Evolutionary conservation across 2,797 vertebrate genomes (phyloP).

Genomic region (Sandelia bainsii): DNA sequence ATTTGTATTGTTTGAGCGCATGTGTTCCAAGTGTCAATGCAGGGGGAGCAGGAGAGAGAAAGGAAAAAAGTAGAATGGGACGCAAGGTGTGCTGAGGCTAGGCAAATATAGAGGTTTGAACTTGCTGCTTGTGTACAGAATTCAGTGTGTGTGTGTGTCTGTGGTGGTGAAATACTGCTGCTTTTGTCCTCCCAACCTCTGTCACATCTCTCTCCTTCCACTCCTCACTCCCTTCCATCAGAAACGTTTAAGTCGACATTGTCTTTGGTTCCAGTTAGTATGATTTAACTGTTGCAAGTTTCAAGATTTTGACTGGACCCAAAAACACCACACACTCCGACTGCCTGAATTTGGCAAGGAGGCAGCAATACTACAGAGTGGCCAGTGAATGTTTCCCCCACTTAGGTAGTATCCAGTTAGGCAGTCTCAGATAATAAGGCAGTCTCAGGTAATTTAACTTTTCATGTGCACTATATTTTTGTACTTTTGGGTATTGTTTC

Average conservation of each 20-base stretch:
- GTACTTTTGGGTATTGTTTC: background rate
- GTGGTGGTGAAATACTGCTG: slow-evolving; percentile 13
- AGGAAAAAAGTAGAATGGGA: slow-evolving; percentile 39
- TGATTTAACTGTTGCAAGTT: background rate
- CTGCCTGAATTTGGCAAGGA: background rate
- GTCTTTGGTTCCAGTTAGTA: slow-evolving; percentile 4
- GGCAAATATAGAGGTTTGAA: slow-evolving; percentile 23
- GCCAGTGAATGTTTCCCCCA: background rate
- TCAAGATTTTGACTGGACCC: background rate
- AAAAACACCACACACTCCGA: background rate
- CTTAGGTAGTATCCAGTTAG: too few species aligned
- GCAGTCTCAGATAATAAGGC: background rate
- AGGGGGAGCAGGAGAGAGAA: slow-evolving; percentile 1
- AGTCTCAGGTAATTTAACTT: background rate
- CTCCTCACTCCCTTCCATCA: slow-evolving; percentile 8
- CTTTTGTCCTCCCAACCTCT: slow-evolving; percentile 50
- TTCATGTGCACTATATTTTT: background rate
- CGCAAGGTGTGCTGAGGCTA: slow-evolving; percentile 33
- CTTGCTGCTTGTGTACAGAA: slow-evolving; percentile 13
- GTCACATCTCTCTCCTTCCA: slow-evolving; percentile 4
- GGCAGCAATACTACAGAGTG: background rate
- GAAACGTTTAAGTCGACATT: slow-evolving; percentile 32
- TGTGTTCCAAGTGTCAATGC: slow-evolving; percentile 30
- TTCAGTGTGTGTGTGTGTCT: slow-evolving; percentile 9
- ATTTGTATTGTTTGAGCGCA: slow-evolving; percentile 60